Evolutionary conservation across 2,888 invertebrate species (phyloP).

Genomic region (Leptinotarsa juncta): DNA sequence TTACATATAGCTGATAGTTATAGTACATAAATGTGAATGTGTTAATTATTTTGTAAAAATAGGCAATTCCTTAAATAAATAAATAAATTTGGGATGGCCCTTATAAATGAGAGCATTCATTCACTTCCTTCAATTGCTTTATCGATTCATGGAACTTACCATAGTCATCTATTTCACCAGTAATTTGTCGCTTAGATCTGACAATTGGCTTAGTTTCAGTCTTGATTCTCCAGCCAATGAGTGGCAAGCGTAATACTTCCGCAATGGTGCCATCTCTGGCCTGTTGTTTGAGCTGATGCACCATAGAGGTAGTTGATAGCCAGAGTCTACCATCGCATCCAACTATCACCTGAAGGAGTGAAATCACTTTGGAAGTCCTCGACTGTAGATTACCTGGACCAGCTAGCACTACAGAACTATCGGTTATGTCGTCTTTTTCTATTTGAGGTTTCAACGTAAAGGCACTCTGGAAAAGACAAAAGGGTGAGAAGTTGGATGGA

Average conservation of each 20-base stretch:
- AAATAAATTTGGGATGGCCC: no score
- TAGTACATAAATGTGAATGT: no score
- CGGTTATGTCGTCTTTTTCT: conserved; percentile 63
- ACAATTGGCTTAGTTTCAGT: conserved; percentile 63
- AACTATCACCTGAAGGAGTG: conserved; percentile 72
- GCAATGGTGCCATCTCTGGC: conserved; percentile 79
- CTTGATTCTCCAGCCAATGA: conserved; percentile 77
- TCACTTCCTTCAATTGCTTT: no score
- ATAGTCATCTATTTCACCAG: conserved; percentile 42
- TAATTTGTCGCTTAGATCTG: conserved; percentile 51
- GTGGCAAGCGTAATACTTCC: conserved; percentile 75
- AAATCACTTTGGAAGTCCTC: conserved; percentile 65
- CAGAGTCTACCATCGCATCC: conserved; percentile 81
- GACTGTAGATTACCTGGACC: conserved; percentile 69
- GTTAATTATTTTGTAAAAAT: no score
- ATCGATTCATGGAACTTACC: conserved; percentile 30
- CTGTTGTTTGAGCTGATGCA: conserved; percentile 77
- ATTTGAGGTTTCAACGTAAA: conserved; percentile 67
- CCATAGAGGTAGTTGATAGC: conserved; percentile 73
- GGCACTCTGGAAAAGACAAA: conserved; percentile 65
- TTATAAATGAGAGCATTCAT: no score
- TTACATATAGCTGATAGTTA: no score
- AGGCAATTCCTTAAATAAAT: no score
- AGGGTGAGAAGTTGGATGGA: background rate
- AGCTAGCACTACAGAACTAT: conserved; percentile 67